These are phyloP conservation scores for Chironomus tepperi DNA, from an alignment of 1,140 invertebrate species.

Conservation along the genomic window DNA sequence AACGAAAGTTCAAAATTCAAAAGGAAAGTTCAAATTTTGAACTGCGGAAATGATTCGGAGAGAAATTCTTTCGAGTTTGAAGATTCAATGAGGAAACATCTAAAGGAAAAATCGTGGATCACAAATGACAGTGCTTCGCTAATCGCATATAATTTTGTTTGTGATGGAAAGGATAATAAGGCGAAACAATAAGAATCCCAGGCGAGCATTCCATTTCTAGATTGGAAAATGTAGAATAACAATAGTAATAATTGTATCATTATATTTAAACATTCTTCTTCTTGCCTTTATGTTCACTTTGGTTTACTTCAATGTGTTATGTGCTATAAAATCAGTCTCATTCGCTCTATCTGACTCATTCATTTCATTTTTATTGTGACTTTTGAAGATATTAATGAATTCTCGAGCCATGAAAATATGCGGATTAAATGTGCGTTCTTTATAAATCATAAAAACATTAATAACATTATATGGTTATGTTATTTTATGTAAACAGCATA, in stretches of 20 bases:
- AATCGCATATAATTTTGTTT: too few relatives aligned
- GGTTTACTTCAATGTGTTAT: conserved; percentile 3
- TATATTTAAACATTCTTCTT: neutral
- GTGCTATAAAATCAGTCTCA: neutral
- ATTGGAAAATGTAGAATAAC: neutral
- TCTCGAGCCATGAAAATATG: conserved; percentile 20
- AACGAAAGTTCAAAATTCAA: too few relatives aligned
- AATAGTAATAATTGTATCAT: neutral
- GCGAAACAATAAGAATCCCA: too few relatives aligned
- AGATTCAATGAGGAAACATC: too few relatives aligned
- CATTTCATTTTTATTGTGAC: conserved; percentile 10
- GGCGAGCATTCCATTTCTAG: neutral
- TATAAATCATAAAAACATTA: conserved; percentile 24
- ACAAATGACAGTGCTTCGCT: too few relatives aligned
- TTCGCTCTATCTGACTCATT: neutral
- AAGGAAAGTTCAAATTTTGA: too few relatives aligned
- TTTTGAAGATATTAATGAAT: neutral
- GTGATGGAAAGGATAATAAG: too few relatives aligned
- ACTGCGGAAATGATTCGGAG: too few relatives aligned
- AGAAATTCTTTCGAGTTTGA: too few relatives aligned
- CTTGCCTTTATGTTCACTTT: neutral
- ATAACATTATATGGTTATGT: conserved; percentile 23
- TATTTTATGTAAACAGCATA: conserved; percentile 23
- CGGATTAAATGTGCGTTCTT: conserved; percentile 20
- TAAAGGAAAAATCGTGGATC: too few relatives aligned